Conservation (phyloP, 2,888 invertebrate genomes). For the Epirrhoe alternata region DNA sequence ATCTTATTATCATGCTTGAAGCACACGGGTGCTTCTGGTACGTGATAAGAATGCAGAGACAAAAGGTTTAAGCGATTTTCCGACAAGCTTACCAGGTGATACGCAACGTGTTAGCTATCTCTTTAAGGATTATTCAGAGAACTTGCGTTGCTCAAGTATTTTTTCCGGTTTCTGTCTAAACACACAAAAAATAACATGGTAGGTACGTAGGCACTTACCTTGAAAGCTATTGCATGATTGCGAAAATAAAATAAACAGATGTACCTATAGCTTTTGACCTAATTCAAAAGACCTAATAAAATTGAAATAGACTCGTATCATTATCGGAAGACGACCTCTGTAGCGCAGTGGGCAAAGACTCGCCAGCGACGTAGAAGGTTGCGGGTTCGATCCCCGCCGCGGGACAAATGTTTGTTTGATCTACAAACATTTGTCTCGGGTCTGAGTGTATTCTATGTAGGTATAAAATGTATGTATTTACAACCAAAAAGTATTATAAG, state of each 20-base stretch:
- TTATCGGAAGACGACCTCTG: too few relatives aligned
- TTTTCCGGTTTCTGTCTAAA: neutral
- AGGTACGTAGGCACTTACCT: neutral
- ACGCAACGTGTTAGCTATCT: conserved; percentile 16
- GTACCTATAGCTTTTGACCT: too few relatives aligned
- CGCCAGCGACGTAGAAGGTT: too few relatives aligned
- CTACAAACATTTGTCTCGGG: too few relatives aligned
- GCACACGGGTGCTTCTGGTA: conserved; percentile 44
- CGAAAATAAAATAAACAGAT: neutral
- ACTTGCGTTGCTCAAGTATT: neutral
- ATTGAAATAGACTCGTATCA: too few relatives aligned
- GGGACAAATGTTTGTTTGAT: too few relatives aligned
- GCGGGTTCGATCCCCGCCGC: too few relatives aligned
- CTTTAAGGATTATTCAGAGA: conserved; percentile 3
- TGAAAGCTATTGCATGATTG: neutral
- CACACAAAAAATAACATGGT: neutral
- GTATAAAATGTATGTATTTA: too few relatives aligned
- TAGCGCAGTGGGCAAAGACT: too few relatives aligned
- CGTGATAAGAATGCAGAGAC: conserved; percentile 50
- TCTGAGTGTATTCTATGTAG: too few relatives aligned
- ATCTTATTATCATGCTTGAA: conserved; percentile 51
- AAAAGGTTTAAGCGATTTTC: conserved; percentile 47
- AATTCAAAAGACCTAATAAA: too few relatives aligned
- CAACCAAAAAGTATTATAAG: too few relatives aligned
- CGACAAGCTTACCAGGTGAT: conserved; percentile 40